Evolutionary conservation across 37 sponge, comb jelly and placozoan species (phyloP).

Genomic region (Cliona cf. orientalis): DNA sequence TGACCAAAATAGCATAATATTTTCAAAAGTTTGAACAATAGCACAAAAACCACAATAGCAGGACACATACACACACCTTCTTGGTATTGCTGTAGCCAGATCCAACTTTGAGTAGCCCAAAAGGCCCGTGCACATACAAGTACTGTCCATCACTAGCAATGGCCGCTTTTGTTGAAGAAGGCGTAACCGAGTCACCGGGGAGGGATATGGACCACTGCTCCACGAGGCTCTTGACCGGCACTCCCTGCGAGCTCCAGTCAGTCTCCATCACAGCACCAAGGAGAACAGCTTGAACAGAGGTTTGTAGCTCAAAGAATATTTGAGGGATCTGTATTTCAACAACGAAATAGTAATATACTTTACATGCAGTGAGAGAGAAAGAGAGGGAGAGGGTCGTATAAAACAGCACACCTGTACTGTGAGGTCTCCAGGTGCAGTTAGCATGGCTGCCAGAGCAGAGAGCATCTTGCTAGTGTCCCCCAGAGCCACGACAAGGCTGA

Average conservation of each 20-base stretch:
- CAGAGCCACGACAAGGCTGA: conserved; percentile 81
- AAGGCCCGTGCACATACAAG: conserved; percentile 69
- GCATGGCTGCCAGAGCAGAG: conserved; percentile 65
- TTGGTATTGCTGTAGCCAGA: conserved; percentile 79
- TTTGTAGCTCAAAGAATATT: conserved; percentile 65
- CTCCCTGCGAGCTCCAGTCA: conserved; percentile 69
- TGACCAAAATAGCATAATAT: not conserved
- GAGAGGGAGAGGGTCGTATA: not conserved
- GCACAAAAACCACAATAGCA: not conserved
- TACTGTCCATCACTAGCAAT: conserved; percentile 71
- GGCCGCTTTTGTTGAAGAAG: not conserved
- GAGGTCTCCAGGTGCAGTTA: conserved; percentile 48
- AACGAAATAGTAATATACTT: not conserved
- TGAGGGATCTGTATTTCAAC: conserved; percentile 66
- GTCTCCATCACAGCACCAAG: conserved; percentile 41
- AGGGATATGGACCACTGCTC: conserved; percentile 58
- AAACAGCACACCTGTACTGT: conserved; percentile 45
- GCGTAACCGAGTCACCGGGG: not conserved
- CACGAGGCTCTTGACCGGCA: conserved; percentile 32
- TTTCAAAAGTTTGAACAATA: not conserved
- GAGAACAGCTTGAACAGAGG: conserved; percentile 76
- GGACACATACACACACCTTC: conserved; percentile 32
- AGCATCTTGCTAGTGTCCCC: conserved; percentile 87
- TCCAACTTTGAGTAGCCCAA: conserved; percentile 78
- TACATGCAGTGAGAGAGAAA: not conserved